phyloP scores from a whole-genome alignment of 2,113 vertebrate species.

The Pelodiscus sinensis region DNA sequence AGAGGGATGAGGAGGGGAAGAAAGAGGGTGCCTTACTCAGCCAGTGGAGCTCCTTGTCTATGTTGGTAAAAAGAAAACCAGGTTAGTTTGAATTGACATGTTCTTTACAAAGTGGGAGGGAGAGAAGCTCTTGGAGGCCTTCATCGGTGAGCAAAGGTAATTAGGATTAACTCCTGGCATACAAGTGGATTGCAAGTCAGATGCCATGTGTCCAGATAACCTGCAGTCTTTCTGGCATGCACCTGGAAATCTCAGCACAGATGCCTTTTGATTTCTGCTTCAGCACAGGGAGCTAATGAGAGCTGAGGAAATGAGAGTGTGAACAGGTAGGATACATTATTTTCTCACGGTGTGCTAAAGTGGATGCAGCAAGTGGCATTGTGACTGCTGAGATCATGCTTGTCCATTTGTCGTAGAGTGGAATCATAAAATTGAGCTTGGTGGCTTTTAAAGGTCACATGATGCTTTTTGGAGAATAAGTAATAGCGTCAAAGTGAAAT shows the following conservation, averaged over 20 bases:
- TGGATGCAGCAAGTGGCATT: not conserved
- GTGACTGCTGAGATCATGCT: not conserved
- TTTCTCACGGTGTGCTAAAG: not conserved
- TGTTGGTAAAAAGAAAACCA: slow-evolving; percentile 17
- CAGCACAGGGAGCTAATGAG: not conserved
- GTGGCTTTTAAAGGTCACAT: not conserved
- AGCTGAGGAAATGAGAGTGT: not conserved
- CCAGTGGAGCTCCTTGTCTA: slow-evolving; percentile 4
- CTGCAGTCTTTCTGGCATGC: not conserved
- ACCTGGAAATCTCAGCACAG: not conserved
- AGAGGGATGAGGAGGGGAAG: not conserved
- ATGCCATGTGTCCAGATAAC: not conserved
- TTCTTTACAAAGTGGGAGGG: not conserved
- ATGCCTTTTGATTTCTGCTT: not conserved
- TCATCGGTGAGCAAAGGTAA: not conserved
- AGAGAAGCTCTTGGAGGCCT: not conserved
- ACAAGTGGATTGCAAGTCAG: not conserved
- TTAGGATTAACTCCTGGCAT: not conserved
- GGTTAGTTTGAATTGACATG: not conserved
- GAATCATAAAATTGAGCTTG: not conserved
- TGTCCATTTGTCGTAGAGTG: not conserved
- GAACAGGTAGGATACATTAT: not conserved
- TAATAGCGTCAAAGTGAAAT: not conserved
- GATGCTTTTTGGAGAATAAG: not conserved
- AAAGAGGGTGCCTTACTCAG: not conserved